Conservation (phyloP, 2,797 vertebrate species). For the Spea hammondii region DNA sequence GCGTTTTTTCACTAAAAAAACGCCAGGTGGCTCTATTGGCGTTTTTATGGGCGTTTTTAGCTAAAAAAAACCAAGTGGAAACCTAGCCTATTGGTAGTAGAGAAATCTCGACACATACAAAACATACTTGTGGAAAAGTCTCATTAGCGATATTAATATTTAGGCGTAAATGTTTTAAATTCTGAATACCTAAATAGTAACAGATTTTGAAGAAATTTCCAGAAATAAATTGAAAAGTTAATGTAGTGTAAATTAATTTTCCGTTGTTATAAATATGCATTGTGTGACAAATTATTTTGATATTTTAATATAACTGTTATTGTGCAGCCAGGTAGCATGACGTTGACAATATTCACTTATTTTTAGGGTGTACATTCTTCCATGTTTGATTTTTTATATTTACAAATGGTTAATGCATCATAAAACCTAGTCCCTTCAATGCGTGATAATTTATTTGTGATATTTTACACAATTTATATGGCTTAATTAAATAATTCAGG, state of each 20-base stretch:
- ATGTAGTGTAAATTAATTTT: conserved; percentile 28
- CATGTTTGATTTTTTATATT: no score
- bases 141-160: conserved; percentile 1
- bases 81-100: no score
- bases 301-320: neutral
- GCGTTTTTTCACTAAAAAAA: no score
- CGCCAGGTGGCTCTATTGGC: no score
- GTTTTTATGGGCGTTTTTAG: no score
- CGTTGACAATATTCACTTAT: neutral
- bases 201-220: conserved; percentile 6
- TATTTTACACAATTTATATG: no score
- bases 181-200: conserved; percentile 1
- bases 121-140: neutral
- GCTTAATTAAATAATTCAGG: no score
- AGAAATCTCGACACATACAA: no score
- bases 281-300: neutral
- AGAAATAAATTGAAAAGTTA: conserved; percentile 39
- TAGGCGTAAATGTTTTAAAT: neutral
- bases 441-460: no score
- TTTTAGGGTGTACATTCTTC: neutral
- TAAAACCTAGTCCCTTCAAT: no score
- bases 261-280: conserved; percentile 3
- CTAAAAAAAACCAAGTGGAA: no score
- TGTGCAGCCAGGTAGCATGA: neutral
- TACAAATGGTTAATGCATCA: no score